Base-by-base conservation (phyloP, 1,140 invertebrate genomes). In the Saccostrea glomerata region DNA sequence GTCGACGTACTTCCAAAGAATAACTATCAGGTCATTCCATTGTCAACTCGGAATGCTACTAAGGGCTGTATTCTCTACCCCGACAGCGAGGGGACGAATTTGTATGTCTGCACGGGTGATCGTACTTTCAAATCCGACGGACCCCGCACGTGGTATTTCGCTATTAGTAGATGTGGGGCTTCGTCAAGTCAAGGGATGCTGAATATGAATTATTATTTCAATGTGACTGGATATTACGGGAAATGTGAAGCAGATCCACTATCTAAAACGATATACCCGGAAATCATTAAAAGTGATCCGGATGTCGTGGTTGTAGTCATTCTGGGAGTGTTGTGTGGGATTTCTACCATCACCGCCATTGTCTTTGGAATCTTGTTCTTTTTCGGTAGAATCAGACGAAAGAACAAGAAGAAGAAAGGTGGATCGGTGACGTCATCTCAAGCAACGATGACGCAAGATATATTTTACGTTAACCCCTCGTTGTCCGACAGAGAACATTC, bases 361-460 rank as follows among this genome's bases (percentile, higher is more conserved):
- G 89, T 94, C 0, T 94, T 94, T 87, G 90, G 92, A 30, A 89
- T 89, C n/a, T 85, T 94, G 20, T 94, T 92, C 89, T 90, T 93
- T 82, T 17, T 94, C 13, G 91, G 91, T 1, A 88, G 91, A 82
- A 89, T 88, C 13, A 86, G 91, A 40, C 89, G 91, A 56, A 91
- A 91, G 87, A 90, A 89, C 7, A 93, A 93, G 77, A 92, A 90
- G 11, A 90, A 90, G 36, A 92, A 92, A 84, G 88, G 86, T 15
- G 92, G 93, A 17, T 94, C 93, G 0, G 93, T 94, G 85, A 94
- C 93, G 70, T 94, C 93, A 88, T 92, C 91, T n/a, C 93, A 94
- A 54, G 93, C 93, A 0, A 94, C 93, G 23, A 94, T 94, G 93
- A 94, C 93, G 30, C 93, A 94, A 87, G 93, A 94, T 88, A 93